Conservation (phyloP, 2,113 vertebrate genomes). For the Clarias gariepinus region DNA sequence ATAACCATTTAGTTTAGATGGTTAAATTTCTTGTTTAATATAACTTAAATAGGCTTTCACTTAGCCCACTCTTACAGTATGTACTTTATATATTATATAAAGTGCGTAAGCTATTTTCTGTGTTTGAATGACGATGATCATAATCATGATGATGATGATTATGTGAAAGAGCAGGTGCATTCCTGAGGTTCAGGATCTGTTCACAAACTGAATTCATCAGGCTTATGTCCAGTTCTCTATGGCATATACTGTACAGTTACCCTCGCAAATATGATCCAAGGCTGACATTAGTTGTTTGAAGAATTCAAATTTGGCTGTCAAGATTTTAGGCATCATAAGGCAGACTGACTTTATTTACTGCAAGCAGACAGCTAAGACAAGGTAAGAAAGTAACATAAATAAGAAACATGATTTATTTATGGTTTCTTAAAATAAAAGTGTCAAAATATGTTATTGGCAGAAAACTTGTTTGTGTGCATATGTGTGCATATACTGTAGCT, state of each 20-base stretch:
- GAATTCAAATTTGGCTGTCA: neutral
- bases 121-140: neutral
- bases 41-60: neutral
- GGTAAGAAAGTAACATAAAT: slow-evolving; percentile 25
- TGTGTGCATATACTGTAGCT: too few species aligned
- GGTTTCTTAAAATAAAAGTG: neutral
- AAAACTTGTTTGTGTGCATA: neutral
- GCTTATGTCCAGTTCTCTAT: neutral
- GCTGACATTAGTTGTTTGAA: neutral
- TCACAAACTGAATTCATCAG: neutral
- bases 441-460: neutral
- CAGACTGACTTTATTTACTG: neutral
- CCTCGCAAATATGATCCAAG: neutral
- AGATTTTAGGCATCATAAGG: neutral
- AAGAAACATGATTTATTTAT: neutral
- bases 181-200: too few species aligned
- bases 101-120: neutral
- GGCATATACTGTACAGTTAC: neutral
- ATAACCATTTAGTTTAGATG: neutral
- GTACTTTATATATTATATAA: neutral
- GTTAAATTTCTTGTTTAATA: neutral
- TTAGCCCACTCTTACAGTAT: neutral
- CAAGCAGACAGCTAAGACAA: neutral
- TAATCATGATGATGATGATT: too few species aligned
- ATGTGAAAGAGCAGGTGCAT: neutral